Conservation (phyloP, 1,140 invertebrate genomes). For the Bombus cullumanus region DNA sequence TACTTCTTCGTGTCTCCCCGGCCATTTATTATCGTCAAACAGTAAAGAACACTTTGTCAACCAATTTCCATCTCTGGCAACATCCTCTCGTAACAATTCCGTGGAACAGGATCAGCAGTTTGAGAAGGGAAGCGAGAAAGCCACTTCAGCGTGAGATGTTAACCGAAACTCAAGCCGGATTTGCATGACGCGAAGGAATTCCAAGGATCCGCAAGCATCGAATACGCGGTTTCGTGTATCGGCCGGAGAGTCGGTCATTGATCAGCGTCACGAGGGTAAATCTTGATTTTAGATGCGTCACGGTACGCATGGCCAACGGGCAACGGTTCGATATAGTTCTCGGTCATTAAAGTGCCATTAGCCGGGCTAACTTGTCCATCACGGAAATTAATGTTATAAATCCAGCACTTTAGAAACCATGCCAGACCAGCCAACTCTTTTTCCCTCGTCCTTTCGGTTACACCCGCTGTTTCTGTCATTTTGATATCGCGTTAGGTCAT, state of each 20-base stretch:
- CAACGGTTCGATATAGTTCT: constrained; percentile 50
- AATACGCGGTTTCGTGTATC: constrained; percentile 36
- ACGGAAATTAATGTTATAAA: constrained; percentile 59
- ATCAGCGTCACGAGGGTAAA: constrained; percentile 54
- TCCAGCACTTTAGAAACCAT: constrained; percentile 34
- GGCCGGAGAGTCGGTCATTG: constrained; percentile 42
- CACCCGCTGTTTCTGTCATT: neutral
- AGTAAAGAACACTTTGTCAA: neutral
- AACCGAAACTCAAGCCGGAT: constrained; percentile 22
- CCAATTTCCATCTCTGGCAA: neutral
- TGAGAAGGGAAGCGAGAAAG: neutral
- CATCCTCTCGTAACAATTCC: neutral
- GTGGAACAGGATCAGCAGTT: neutral
- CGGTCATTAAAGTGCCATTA: constrained; percentile 61
- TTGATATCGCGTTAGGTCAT: neutral
- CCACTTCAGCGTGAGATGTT: neutral
- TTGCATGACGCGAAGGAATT: constrained; percentile 44
- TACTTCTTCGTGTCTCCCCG: neutral
- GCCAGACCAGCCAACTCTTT: neutral
- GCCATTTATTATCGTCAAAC: neutral
- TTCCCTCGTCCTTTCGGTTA: neutral
- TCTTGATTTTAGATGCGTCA: constrained; percentile 52
- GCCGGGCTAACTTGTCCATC: constrained; percentile 47
- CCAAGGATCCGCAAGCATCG: constrained; percentile 42
- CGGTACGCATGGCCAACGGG: constrained; percentile 43